Base-by-base conservation (phyloP, 2,888 invertebrate species). In the Acronicta alni region DNA sequence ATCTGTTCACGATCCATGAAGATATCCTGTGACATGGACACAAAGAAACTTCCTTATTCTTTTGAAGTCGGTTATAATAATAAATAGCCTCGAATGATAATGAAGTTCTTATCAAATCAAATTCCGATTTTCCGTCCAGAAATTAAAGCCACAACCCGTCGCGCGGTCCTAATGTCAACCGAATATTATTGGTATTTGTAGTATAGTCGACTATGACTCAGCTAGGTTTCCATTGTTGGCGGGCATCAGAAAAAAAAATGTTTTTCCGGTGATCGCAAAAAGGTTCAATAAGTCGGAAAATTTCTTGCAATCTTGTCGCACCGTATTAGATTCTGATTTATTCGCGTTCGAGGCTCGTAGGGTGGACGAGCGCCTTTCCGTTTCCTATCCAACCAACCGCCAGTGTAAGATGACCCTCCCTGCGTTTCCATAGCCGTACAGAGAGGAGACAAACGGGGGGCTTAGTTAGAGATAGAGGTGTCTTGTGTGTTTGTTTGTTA, bases 271-370 rank as follows among this genome's bases (percentile, higher is more conserved):
- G 65, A 79, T 77, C 79, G 80, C 78, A 84, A 86, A 71, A 84
- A 87, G 78, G 88, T 86, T 88, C 86, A 92, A 91, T 91, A 90
- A 89, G 82, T 80, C 85, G 87, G 88, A 91, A 92, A 91, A 91
- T 79, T 85, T 87, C 89, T 89, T 86, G 85, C 87, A 88, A 88
- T 89, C 87, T 84, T 88, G 89, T 91, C 89, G 85, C 86, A 87
- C 86, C 81, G 87, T 90, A 91, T 91, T 90, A 89, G 86, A 89
- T 88, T 90, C 89, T 93, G 93, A 93, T 93, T 92, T 93, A 93
- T 93, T 88, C 86, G 84, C 77, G 76, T 86, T 82, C 82, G 81
- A 85, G 71, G 61, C 82, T 82, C 77, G 75, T 85, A 82, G 93
- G 91, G 90, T 89, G 92, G 91, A 90, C 92, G 85, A 77, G 77